Base-by-base conservation (phyloP, 2,113 vertebrate species). In the Pleuronectes platessa region DNA sequence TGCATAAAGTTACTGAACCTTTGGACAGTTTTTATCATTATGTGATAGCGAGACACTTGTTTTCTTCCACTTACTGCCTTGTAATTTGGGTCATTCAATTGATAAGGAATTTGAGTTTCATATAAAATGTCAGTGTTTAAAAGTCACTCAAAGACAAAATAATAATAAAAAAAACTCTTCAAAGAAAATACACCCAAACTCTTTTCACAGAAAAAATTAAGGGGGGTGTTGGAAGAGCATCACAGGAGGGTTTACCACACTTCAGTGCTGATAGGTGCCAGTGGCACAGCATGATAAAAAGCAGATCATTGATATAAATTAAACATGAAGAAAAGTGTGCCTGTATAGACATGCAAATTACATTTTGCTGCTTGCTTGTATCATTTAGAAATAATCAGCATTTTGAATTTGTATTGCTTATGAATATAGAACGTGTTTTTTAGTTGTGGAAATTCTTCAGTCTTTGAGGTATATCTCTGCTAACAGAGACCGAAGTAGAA, bases 261-360 rank as follows among this genome's bases (percentile, higher is more conserved):
- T 66, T 64, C 4, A 61, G 24, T 63, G 47, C 61, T 68, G 70
- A 65, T 31, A 62, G 11, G 40, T 53, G 54, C 18, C 62, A 71
- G 58, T 71, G 77, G 9, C 56, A 61, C 51, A 62, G 76, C 61
- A 64, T 26, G 67, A 74, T 70, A 67, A 67, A 75, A 72, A 73
- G 11, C 42, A 72, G 26, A 70, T 63, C 54, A 20, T 3, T 66
- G n/a, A 66, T 71, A 35, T 68, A 58, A 67, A 79, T 74, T 21
- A 67, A 58, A 61, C 64, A 42, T 45, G 42, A 68, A 54, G 45
- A 42, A 3, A 42, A 59, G 45, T 68, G 40, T 47, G 37, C 23
- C 27, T 79, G 18, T 59, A 51, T 18, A 24, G 24, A 71, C 69
- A 21, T 53, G 12, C 20, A 6, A 49, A 8, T 68, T 12, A 6